Percentiles rank a stretch among this genome's conserved stretches.
Conservation (phyloP, 2,797 vertebrate species). For the Gephyroberyx darwinii region DNA sequence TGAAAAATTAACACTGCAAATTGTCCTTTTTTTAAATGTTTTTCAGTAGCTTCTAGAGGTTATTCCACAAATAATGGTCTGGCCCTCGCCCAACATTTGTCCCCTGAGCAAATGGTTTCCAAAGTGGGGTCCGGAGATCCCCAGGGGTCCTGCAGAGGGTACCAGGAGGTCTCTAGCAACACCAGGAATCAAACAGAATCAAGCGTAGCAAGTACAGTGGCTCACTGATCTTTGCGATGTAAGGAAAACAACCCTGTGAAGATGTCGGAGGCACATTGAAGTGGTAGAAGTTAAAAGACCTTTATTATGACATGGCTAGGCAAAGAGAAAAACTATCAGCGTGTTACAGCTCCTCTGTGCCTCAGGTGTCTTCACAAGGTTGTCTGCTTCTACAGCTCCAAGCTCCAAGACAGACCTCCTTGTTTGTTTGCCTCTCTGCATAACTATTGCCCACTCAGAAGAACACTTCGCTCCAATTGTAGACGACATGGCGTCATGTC, state of each 20-base stretch:
- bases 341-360: slow-evolving; percentile 36
- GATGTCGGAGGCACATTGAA: background rate
- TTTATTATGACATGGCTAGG: slow-evolving; percentile 27
- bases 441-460: slow-evolving; percentile 20
- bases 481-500: too few relatives aligned
- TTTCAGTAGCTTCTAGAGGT: background rate
- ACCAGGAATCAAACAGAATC: background rate
- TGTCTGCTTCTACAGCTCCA: background rate
- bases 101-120: slow-evolving; percentile 3
- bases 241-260: slow-evolving; percentile 7
- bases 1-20: slow-evolving; percentile 5
- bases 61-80: background rate
- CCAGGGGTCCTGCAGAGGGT: slow-evolving; percentile 1
- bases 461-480: background rate
- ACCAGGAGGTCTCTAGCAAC: slow-evolving; percentile 9
- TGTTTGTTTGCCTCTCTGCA: slow-evolving; percentile 38
- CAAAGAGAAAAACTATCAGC: slow-evolving; percentile 7
- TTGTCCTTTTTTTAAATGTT: background rate
- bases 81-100: slow-evolving; percentile 14
- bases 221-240: slow-evolving; percentile 6
- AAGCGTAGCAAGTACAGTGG: background rate
- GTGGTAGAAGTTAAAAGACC: slow-evolving; percentile 14
- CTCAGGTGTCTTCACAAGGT: slow-evolving; percentile 26
- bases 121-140: slow-evolving; percentile 4
- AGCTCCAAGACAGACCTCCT: slow-evolving; percentile 50